A percentile compares a stretch with the other conserved stretches of the same genome.
Evolutionary conservation across 2,113 vertebrate genomes (phyloP).

Genomic region (Dicerorhinus sumatrensis): DNA sequence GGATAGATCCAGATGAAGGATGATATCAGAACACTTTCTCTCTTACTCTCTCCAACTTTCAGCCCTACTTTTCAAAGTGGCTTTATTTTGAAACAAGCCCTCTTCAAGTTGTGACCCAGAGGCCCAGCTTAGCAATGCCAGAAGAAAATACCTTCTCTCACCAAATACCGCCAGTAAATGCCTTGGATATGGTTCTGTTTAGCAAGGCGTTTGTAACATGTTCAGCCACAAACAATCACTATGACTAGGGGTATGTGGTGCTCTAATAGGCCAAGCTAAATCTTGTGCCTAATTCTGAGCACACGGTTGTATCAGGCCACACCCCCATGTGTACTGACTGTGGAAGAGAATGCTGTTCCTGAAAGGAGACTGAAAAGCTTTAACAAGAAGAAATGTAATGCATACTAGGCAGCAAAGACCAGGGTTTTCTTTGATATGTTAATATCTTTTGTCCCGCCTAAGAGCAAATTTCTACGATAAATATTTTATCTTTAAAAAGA

Average conservation of each 20-base stretch:
- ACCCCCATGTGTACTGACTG: accelerated
- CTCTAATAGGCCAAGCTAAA: neutral
- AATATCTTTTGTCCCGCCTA: neutral
- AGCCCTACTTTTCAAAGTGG: neutral
- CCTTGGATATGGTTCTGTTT: neutral
- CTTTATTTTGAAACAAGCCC: neutral
- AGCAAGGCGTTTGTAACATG: neutral
- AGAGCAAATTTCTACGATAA: neutral
- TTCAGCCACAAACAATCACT: neutral
- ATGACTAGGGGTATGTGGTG: neutral
- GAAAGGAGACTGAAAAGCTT: neutral
- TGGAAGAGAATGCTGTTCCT: neutral
- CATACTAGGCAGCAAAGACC: neutral
- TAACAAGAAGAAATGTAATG: neutral
- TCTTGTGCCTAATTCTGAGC: neutral
- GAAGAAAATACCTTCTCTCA: neutral
- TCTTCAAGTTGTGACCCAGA: neutral
- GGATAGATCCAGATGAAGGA: neutral
- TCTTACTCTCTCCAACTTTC: neutral
- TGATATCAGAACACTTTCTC: neutral
- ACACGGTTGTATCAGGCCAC: neutral
- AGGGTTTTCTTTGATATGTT: neutral
- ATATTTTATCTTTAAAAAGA: neutral
- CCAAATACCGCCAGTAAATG: neutral
- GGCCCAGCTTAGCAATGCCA: neutral